Evolutionary conservation across 2,888 invertebrate species (phyloP).

Genomic region (Andrena trimmerana): DNA sequence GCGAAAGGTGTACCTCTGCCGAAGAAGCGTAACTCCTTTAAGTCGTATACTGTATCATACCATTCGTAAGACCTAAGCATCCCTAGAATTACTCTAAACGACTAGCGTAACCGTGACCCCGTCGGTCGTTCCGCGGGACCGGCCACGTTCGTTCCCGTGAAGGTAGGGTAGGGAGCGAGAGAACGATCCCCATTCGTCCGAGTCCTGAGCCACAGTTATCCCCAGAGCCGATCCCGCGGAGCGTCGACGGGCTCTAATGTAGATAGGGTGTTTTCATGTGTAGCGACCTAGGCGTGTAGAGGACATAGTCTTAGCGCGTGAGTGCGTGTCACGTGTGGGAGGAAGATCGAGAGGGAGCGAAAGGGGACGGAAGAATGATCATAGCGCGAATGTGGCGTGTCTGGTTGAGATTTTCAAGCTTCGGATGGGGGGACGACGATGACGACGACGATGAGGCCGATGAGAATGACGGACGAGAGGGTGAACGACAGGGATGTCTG

Average conservation of each 20-base stretch:
- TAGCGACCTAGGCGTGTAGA: slow-evolving; percentile 82
- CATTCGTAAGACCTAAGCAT: slow-evolving; percentile 78
- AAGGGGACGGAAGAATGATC: neutral
- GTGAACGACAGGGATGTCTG: slow-evolving; percentile 68
- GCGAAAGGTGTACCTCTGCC: slow-evolving; percentile 78
- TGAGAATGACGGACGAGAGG: slow-evolving; percentile 69
- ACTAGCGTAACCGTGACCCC: slow-evolving; percentile 69
- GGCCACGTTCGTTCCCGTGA: slow-evolving; percentile 55
- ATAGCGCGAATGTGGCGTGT: slow-evolving; percentile 33
- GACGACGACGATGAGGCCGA: slow-evolving; percentile 64
- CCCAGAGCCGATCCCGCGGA: slow-evolving; percentile 57
- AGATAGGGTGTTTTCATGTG: slow-evolving; percentile 85
- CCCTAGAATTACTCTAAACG: slow-evolving; percentile 78
- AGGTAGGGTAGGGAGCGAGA: slow-evolving; percentile 38
- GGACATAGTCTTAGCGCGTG: slow-evolving; percentile 81
- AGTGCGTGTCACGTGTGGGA: slow-evolving; percentile 43
- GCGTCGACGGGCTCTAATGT: slow-evolving; percentile 74
- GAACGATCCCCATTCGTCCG: neutral
- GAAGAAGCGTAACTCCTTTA: slow-evolving; percentile 78
- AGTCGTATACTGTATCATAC: slow-evolving; percentile 83
- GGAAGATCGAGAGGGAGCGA: slow-evolving; percentile 7
- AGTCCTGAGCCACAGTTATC: slow-evolving; percentile 26
- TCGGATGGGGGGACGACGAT: slow-evolving; percentile 51
- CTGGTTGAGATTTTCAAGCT: slow-evolving; percentile 46
- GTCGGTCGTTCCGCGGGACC: slow-evolving; percentile 61